Evolutionary conservation across 2,797 vertebrate species (phyloP), one percentile per base, ranked within the genome.

Genomic region (Euphonia xanthogaster): DNA sequence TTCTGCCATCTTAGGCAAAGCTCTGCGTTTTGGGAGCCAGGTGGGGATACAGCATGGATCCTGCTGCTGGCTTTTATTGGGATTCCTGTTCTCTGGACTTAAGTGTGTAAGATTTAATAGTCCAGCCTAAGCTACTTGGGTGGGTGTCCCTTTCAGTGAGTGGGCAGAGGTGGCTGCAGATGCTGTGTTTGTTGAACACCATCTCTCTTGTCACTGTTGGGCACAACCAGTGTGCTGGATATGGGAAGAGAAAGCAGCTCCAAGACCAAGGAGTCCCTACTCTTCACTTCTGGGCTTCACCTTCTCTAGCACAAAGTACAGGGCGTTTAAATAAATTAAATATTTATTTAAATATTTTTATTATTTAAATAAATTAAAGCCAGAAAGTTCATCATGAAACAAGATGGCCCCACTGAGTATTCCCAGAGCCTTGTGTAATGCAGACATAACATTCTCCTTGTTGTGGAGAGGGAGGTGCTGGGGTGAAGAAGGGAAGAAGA

Each of bases 241-340:
- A 7, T 39, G 37, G 42, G 42, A 5, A 53, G 48, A 21, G 2
- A 2, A 53, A 53, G 20, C 2, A 2, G 0, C 30, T 67, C 37
- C 27, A 39, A 0, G 15, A 14, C 19, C 14, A 9, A 14, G 13
- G 33, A 17, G 15, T 39, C 35, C 40, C 23, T 33, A 0, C 68
- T 51, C 27, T 70, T 53, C 24, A 23, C 42, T 75, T 65, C 27
- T 10, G 51, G 30, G 22, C 66, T 75, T 82, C 25, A 27, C 22
- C 31, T 75, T 79, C 40, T 45, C 33, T 30, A 18, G 35, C 2
- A 10, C 13, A 40, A 55, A 63, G 19, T 12, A 7, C 4, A 10
- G 33, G 21, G 23, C 11, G 54, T 40, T 40, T 40, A 40, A 18
- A 40, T 40, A 40, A 40, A 18, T 40, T 40, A 40, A 40, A 40